These are phyloP conservation scores for Melanargia galathea DNA, from an alignment of 2,888 invertebrate species.

Conservation along the genomic window DNA sequence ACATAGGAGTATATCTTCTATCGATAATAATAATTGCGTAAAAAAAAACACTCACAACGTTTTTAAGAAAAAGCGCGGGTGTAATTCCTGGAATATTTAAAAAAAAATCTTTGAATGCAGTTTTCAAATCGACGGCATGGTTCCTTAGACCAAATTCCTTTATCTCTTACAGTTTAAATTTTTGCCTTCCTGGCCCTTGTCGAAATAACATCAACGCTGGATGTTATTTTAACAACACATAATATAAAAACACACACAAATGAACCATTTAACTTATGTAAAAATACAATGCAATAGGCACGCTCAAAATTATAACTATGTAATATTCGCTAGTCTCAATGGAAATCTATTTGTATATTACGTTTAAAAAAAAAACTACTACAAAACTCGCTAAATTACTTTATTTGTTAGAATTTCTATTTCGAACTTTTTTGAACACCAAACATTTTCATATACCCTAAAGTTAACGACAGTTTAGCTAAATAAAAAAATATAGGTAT, in stretches of 20 bases:
- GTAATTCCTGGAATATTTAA: too few species aligned
- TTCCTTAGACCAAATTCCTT: too few species aligned
- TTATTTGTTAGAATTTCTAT: slow-evolving; percentile 61
- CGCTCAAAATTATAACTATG: slow-evolving; percentile 14
- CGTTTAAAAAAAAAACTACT: slow-evolving; percentile 41
- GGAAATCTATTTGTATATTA: slow-evolving; percentile 9
- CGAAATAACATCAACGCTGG: too few species aligned
- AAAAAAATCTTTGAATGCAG: too few species aligned
- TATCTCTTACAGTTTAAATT: too few species aligned
- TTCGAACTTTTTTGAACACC: slow-evolving; percentile 69
- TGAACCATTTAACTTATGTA: slow-evolving; percentile 26
- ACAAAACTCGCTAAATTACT: slow-evolving; percentile 59
- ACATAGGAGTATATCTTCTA: too few species aligned
- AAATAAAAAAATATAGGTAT: slow-evolving; percentile 79
- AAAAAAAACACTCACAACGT: too few species aligned
- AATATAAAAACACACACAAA: slow-evolving; percentile 10
- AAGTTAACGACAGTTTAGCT: slow-evolving; percentile 75
- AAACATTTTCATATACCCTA: slow-evolving; percentile 71
- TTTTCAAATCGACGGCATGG: too few species aligned
- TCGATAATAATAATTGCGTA: too few species aligned
- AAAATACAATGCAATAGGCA: slow-evolving; percentile 2
- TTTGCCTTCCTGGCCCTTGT: too few species aligned
- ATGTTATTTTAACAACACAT: too few species aligned
- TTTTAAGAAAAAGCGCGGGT: too few species aligned
- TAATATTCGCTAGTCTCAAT: slow-evolving; percentile 18